Percentiles rank a stretch among this genome's conserved stretches.
Evolutionary conservation across 1,140 invertebrate genomes (phyloP).

Genomic region (Liolophura sinensis): DNA sequence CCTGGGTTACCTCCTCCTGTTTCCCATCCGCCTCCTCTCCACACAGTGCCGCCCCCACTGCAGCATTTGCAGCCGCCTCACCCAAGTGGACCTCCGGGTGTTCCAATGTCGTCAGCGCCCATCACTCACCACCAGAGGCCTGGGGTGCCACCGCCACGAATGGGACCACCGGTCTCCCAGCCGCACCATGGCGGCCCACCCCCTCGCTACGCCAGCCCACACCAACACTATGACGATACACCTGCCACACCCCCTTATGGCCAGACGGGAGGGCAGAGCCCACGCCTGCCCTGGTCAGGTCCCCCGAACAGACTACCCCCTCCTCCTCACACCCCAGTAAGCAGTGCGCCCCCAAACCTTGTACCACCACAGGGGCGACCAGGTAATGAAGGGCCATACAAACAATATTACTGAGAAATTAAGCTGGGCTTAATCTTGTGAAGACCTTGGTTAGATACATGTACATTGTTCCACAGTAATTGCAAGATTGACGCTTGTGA

Average conservation of each 20-base stretch:
- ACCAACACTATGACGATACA: constrained; percentile 26
- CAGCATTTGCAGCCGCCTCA: constrained; percentile 1
- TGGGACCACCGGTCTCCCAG: neutral
- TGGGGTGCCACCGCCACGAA: neutral
- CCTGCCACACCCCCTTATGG: constrained; percentile 4
- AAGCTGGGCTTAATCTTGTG: no score
- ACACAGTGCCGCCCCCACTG: constrained; percentile 1
- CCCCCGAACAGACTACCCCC: no score
- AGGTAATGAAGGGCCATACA: no score
- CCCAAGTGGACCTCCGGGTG: neutral
- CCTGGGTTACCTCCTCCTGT: neutral
- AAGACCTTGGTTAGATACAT: no score
- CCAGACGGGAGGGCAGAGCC: constrained; percentile 4
- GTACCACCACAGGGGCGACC: no score
- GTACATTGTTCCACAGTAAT: no score
- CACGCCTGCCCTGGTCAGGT: constrained; percentile 1
- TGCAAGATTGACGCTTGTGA: no score
- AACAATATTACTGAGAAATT: no score
- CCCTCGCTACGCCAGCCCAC: constrained; percentile 24
- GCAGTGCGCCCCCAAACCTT: no score
- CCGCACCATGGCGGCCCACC: constrained; percentile 14
- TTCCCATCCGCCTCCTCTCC: neutral
- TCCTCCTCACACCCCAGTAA: no score
- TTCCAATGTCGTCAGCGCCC: neutral
- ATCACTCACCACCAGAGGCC: neutral